phyloP scores from a whole-genome alignment of 2,888 invertebrate genomes.

The Leptopterna dolabrata region DNA sequence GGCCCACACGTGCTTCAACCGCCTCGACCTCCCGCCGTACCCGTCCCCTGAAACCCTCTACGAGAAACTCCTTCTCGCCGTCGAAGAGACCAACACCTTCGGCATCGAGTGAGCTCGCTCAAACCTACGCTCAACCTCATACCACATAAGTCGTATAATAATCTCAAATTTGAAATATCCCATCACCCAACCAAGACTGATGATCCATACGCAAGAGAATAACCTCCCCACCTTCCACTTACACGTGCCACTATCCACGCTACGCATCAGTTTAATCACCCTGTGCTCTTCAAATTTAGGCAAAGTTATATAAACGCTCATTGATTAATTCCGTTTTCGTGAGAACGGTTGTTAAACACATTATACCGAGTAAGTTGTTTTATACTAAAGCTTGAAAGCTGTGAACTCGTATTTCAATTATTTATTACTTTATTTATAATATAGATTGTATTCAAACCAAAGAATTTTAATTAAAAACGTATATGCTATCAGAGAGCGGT shows the following conservation, averaged over 20 bases:
- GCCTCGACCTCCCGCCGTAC: slow-evolving; percentile 95
- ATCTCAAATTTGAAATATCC: neutral
- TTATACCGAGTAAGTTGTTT: neutral
- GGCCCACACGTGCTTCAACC: slow-evolving; percentile 98
- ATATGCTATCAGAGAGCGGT: neutral
- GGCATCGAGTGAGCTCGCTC: slow-evolving; percentile 82
- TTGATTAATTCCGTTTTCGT: neutral
- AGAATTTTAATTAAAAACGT: neutral
- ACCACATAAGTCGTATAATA: neutral
- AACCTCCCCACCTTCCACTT: neutral
- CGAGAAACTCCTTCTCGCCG: slow-evolving; percentile 91
- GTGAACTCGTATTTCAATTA: neutral
- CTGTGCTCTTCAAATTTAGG: no score
- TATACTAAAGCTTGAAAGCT: neutral
- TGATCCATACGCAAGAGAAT: neutral
- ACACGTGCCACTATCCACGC: neutral
- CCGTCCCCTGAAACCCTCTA: slow-evolving; percentile 90
- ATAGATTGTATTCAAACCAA: neutral
- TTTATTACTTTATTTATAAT: slow-evolving; percentile 11
- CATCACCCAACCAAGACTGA: neutral
- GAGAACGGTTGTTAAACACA: neutral
- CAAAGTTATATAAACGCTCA: no score
- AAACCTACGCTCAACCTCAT: neutral
- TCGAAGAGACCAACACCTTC: slow-evolving; percentile 96
- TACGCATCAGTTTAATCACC: neutral